Conservation (phyloP, 37 sponge, comb jelly and placozoan species). For the Crambe crambe region DNA sequence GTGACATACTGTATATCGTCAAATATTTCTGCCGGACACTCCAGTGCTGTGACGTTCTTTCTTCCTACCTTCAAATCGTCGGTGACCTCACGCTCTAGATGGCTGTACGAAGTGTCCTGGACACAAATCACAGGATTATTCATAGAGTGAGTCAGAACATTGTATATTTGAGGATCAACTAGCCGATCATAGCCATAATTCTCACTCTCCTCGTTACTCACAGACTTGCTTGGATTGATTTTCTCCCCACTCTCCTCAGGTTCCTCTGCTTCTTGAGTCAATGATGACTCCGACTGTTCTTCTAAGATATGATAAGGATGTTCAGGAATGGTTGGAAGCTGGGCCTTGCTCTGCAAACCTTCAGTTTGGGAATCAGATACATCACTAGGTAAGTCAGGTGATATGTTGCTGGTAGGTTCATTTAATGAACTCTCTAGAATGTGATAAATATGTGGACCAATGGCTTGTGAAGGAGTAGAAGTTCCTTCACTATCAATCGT, state of each 20-base stretch:
- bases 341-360: too few species aligned
- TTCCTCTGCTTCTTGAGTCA: not conserved
- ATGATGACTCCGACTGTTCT: not conserved
- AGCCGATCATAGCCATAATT: too few species aligned
- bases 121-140: not conserved
- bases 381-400: too few species aligned
- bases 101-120: not conserved
- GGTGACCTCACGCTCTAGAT: not conserved
- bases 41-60: not conserved
- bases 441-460: not conserved
- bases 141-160: not conserved
- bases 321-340: not conserved
- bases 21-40: not conserved
- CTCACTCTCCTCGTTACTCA: too few species aligned
- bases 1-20: too few species aligned
- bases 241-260: too few species aligned
- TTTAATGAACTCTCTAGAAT: not conserved
- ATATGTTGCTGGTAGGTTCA: not conserved
- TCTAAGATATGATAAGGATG: constrained; percentile 4
- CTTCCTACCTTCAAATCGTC: too few species aligned
- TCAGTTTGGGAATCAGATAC: too few species aligned
- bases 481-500: not conserved
- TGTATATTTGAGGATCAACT: not conserved
- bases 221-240: too few species aligned
- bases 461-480: not conserved